A percentile compares a stretch with the other conserved stretches of the same genome.
Evolutionary conservation across 2,113 vertebrate species (phyloP).

Genomic region (Bungarus multicinctus): DNA sequence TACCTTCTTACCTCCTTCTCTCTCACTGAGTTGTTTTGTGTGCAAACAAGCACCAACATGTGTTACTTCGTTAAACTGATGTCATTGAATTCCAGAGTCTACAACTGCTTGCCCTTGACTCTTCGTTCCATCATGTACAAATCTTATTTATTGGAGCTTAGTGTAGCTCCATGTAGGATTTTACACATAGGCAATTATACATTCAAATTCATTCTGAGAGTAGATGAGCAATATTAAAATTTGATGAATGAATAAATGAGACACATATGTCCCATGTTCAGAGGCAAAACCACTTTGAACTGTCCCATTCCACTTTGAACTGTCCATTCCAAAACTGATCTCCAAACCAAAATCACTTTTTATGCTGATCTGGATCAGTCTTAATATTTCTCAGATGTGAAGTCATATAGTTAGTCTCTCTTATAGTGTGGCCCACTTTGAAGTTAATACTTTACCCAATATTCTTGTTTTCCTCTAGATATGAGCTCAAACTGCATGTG

Average conservation of each 20-base stretch:
- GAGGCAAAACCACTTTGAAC: not conserved
- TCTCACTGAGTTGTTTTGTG: not conserved
- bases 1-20: not conserved
- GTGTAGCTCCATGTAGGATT: not conserved
- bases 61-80: not conserved
- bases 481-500: not conserved
- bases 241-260: not conserved
- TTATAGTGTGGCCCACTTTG: not conserved
- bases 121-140: not conserved
- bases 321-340: not conserved
- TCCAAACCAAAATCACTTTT: not conserved
- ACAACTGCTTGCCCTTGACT: not conserved
- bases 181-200: not conserved
- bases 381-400: not conserved
- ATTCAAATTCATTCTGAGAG: not conserved
- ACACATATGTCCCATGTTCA: not conserved
- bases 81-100: not conserved
- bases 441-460: not conserved
- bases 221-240: not conserved
- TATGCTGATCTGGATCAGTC: not conserved
- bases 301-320: not conserved
- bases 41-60: not conserved
- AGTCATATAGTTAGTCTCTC: not conserved
- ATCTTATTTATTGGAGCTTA: not conserved
- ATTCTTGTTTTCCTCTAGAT: not conserved